Percentiles rank a stretch among this genome's conserved stretches.
Evolutionary conservation across 2,797 vertebrate genomes (phyloP).

Genomic region (Rhodeus uyekii): DNA sequence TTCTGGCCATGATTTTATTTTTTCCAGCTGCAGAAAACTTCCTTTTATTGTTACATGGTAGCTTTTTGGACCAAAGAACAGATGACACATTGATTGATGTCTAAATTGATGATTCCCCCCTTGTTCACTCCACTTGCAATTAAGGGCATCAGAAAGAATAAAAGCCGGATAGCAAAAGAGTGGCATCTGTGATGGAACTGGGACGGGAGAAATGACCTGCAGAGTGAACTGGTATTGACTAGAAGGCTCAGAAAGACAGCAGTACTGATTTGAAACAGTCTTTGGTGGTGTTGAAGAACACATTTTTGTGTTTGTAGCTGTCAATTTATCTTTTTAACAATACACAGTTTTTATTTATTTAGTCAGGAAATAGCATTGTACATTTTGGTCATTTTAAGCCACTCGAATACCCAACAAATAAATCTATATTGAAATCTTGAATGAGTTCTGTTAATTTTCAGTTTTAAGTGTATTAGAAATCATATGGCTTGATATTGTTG

Average conservation of each 20-base stretch:
- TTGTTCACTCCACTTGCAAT: slow-evolving; percentile 40
- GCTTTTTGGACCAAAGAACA: slow-evolving; percentile 41
- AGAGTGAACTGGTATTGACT: neutral
- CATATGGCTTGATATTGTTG: neutral
- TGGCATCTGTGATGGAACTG: slow-evolving; percentile 27
- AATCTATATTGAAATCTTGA: neutral
- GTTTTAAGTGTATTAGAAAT: neutral
- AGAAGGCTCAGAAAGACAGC: slow-evolving; percentile 14
- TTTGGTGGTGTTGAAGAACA: slow-evolving; percentile 21
- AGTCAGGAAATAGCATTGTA: neutral
- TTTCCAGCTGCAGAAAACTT: slow-evolving; percentile 22
- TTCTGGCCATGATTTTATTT: slow-evolving; percentile 20
- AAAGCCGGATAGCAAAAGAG: slow-evolving; percentile 37
- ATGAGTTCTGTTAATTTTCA: neutral
- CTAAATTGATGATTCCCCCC: slow-evolving; percentile 52
- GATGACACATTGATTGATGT: slow-evolving; percentile 58
- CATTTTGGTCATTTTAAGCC: neutral
- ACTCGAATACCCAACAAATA: neutral
- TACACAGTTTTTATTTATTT: neutral
- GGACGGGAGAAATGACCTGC: slow-evolving; percentile 38
- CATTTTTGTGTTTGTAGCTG: slow-evolving; percentile 20
- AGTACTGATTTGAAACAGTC: neutral
- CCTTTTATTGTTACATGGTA: slow-evolving; percentile 16
- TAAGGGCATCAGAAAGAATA: slow-evolving; percentile 38
- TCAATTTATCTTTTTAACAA: neutral